Conservation (phyloP, 2,888 invertebrate species). For the Salpingus planirostris region DNA sequence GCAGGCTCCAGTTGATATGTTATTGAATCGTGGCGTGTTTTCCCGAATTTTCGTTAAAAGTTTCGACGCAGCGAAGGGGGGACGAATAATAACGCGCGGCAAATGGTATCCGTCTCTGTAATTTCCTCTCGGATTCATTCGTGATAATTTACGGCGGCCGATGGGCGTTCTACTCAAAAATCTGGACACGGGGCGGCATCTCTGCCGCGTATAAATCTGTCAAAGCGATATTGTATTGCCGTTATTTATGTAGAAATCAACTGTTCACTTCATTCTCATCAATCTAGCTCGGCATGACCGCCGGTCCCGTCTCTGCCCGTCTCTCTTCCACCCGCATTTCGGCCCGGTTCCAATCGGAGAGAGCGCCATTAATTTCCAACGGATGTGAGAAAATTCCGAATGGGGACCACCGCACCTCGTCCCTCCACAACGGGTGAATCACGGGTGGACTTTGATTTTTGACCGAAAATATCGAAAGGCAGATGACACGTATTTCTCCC, state of each 20-base stretch:
- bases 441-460: too few species aligned
- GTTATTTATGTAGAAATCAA: constrained; percentile 44
- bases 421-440: too few species aligned
- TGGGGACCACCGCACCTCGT: too few species aligned
- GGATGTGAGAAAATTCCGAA: background rate
- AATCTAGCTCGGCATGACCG: constrained; percentile 32
- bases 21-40: too few species aligned
- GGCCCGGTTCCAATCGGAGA: constrained; percentile 7
- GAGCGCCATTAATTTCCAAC: constrained; percentile 11
- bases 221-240: constrained; percentile 41
- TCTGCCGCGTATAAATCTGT: constrained; percentile 41
- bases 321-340: constrained; percentile 7
- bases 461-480: too few species aligned
- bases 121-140: constrained; percentile 27
- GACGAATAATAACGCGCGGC: too few species aligned
- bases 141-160: constrained; percentile 36
- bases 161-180: constrained; percentile 39
- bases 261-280: constrained; percentile 41
- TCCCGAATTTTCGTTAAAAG: too few species aligned
- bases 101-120: constrained; percentile 28
- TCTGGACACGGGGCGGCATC: constrained; percentile 39
- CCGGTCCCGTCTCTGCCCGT: constrained; percentile 10
- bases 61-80: too few species aligned
- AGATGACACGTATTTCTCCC: too few species aligned
- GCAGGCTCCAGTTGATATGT: too few species aligned